phyloP scores from a whole-genome alignment of 2,113 vertebrate species.

The Apus apus region DNA sequence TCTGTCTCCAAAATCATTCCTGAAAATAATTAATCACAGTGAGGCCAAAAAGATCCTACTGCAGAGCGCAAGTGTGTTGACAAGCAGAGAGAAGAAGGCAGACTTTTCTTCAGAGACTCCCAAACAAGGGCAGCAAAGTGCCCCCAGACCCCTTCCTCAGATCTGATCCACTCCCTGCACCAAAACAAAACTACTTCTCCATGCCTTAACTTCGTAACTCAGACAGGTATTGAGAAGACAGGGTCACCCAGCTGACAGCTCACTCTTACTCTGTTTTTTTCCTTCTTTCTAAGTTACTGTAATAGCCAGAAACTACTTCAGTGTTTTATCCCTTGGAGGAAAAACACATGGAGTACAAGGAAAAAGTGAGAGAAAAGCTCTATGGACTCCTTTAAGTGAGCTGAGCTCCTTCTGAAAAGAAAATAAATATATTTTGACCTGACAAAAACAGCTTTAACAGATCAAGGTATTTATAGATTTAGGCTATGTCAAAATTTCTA shows the following conservation, averaged over 20 bases:
- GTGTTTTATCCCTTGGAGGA: background rate
- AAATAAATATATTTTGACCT: conserved; percentile 23
- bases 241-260: conserved; percentile 1
- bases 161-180: background rate
- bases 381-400: background rate
- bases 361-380: background rate
- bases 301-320: background rate
- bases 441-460: background rate
- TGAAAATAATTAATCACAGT: background rate
- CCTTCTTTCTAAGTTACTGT: background rate
- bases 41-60: background rate
- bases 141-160: background rate
- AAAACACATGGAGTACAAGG: background rate
- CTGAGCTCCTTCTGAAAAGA: background rate
- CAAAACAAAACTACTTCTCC: background rate
- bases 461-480: background rate
- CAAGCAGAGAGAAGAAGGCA: background rate
- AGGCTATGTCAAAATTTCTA: background rate
- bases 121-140: background rate
- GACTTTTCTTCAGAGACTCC: background rate
- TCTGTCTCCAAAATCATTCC: background rate
- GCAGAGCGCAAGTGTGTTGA: background rate
- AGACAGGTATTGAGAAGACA: background rate
- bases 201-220: background rate
- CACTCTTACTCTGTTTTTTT: background rate